Conservation (phyloP, 2,797 vertebrate species). For the Benthosema pterotum region DNA sequence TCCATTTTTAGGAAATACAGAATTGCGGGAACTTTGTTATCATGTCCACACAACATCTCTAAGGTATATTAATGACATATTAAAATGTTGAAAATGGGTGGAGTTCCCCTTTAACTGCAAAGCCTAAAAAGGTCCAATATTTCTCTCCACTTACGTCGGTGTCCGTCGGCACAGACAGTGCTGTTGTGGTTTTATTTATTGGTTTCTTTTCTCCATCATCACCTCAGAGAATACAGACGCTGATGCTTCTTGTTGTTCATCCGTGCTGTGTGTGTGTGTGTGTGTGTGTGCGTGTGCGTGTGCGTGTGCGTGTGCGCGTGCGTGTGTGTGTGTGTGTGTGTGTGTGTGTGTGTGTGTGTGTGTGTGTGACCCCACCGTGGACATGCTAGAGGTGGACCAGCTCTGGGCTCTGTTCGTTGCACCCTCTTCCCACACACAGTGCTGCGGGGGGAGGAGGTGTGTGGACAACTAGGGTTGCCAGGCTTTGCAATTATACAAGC, state of each 20-base stretch:
- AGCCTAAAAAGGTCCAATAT: no score
- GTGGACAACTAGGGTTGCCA: slow-evolving; percentile 39
- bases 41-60: no score
- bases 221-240: no score
- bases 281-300: slow-evolving; percentile 14
- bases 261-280: slow-evolving; percentile 44
- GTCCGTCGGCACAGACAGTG: no score
- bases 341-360: slow-evolving; percentile 51
- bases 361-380: slow-evolving; percentile 33
- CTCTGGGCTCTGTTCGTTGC: slow-evolving; percentile 33
- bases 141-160: no score
- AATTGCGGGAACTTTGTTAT: no score
- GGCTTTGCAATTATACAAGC: neutral
- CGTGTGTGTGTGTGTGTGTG: slow-evolving; percentile 38
- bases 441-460: slow-evolving; percentile 60
- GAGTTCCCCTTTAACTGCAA: slow-evolving; percentile 11
- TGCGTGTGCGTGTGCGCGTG: slow-evolving; percentile 31
- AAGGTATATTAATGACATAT: no score
- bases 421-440: slow-evolving; percentile 63
- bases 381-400: slow-evolving; percentile 56
- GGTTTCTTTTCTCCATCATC: no score
- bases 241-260: neutral
- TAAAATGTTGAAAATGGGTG: no score
- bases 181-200: no score
- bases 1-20: no score